phyloP scores from a whole-genome alignment of 1,140 invertebrate genomes.

The Drosophila repleta region DNA sequence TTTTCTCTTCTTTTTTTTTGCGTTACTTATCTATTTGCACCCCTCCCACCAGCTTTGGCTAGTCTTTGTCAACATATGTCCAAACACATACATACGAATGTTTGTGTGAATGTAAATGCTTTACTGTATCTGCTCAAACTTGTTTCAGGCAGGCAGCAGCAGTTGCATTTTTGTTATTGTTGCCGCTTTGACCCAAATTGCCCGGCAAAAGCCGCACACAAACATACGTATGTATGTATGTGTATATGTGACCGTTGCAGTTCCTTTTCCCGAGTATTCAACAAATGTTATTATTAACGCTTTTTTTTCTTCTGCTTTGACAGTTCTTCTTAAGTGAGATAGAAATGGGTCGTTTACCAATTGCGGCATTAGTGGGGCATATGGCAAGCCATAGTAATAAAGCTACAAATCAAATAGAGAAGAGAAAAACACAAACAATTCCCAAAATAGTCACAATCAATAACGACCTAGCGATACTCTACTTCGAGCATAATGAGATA shows the following conservation, averaged over 20 bases:
- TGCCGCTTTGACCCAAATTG: constrained; percentile 43
- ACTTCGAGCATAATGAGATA: too few relatives aligned
- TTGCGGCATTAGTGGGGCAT: constrained; percentile 8
- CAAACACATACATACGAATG: constrained; percentile 5
- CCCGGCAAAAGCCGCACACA: constrained; percentile 14
- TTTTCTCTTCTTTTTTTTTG: constrained; percentile 14
- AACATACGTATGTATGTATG: not conserved
- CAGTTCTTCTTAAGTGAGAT: not conserved
- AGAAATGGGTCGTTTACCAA: constrained; percentile 25
- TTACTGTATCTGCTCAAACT: constrained; percentile 16
- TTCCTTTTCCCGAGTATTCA: not conserved
- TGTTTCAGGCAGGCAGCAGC: constrained; percentile 18
- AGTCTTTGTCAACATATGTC: not conserved
- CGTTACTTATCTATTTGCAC: constrained; percentile 24
- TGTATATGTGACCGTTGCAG: not conserved
- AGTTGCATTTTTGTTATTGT: constrained; percentile 25
- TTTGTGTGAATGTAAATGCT: not conserved
- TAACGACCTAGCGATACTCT: not conserved
- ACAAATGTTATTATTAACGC: not conserved
- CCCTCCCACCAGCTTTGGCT: not conserved
- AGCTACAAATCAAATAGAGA: not conserved
- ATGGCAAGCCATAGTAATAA: constrained; percentile 19
- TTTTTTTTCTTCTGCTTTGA: not conserved
- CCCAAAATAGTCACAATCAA: too few relatives aligned
- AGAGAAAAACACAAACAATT: not conserved